Evolutionary conservation across 2,797 vertebrate genomes (phyloP), one percentile per base, ranked within the genome.

Genomic region (Pangasius krempfi): DNA sequence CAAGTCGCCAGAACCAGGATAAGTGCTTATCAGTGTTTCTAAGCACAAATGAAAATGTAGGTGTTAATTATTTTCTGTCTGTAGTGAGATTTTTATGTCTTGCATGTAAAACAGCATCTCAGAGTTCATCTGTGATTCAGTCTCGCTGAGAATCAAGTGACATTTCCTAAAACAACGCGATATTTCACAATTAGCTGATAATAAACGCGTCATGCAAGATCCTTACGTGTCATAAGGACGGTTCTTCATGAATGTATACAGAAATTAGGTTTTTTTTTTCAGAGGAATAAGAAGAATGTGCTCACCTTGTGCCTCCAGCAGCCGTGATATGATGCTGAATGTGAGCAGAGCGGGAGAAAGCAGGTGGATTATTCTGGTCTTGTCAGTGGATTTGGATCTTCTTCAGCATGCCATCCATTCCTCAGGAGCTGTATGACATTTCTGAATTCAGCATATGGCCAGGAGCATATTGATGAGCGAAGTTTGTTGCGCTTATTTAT

Each of bases 231-330:
- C 10, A 30, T 13, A 14, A 66, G 5, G 62, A n/a, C 10, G 5
- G 13, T 33, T 62, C 25, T 27, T 62, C 22, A 27, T 62, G 60
- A 62, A 2, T 27, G 22, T 3, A 2, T 62, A 27, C 25, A 27
- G 27, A 10, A 62, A 62, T 18, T 4, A 4, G 10, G 13, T 12
- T 54, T 40, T 40, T 7, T 52, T 47, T 47, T 47, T 47, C 47
- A 47, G 47, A 47, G 9, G 8, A 47, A 47, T 47, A 47, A 47
- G 47, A 47, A 47, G 47, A 9, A 9, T 1, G 47, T 44, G 16
- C 52, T 87, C 54, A 87, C 86, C 86, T 54, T 37, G n/a, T 40
- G 4, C 30, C 50, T 85, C 72, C 82, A 16, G 13, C 44, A 16
- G 58, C 14, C 40, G 56, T 14, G 60, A 37, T n/a, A 10, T 66